Conservation (phyloP, 2,113 vertebrate species). For the Tapirus terrestris region DNA sequence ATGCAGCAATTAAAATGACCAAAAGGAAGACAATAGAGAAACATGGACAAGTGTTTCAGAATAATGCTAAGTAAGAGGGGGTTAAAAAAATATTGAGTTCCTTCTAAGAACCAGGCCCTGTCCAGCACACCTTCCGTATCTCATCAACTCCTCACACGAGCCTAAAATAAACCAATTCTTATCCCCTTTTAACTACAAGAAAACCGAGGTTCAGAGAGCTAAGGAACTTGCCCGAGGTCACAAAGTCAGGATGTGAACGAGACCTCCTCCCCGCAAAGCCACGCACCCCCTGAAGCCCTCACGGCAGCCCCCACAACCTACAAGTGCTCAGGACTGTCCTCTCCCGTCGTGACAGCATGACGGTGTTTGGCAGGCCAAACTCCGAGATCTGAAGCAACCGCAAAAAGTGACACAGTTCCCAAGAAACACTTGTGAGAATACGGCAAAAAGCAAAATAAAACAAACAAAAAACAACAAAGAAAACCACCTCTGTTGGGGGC, state of each 20-base stretch:
- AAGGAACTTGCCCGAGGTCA: background rate
- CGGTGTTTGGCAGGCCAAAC: background rate
- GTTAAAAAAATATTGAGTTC: background rate
- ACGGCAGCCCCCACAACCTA: background rate
- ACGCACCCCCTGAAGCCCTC: background rate
- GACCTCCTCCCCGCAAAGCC: background rate
- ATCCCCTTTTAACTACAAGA: background rate
- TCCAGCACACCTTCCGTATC: background rate
- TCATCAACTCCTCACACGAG: background rate
- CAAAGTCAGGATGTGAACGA: background rate
- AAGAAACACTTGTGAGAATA: background rate
- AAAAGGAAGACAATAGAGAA: background rate
- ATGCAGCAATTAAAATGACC: background rate
- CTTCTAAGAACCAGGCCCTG: background rate
- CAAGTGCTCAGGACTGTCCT: background rate
- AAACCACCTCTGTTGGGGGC: background rate
- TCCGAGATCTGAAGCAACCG: background rate
- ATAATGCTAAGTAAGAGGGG: background rate
- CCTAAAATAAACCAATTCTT: background rate
- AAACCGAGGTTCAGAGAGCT: background rate
- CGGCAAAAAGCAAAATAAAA: background rate
- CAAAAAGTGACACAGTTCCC: background rate
- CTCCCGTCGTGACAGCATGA: background rate
- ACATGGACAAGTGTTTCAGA: background rate
- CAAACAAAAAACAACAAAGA: background rate